Evolutionary conservation across 1,140 invertebrate genomes (phyloP), one percentile per base, ranked within the genome.

Genomic region (Ceratina australensis): DNA sequence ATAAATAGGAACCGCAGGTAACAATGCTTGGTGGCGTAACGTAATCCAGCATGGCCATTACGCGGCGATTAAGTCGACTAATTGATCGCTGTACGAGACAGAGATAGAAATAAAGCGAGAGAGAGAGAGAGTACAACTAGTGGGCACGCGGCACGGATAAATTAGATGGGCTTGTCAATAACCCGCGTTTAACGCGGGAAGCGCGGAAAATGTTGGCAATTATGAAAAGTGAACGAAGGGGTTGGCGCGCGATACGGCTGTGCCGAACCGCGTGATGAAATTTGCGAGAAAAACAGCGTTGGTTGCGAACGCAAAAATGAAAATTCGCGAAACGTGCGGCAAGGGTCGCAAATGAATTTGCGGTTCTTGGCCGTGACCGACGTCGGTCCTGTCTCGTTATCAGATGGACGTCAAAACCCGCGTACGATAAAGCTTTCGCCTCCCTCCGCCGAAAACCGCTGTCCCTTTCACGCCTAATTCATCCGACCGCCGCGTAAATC

Each of bases 151-250:
- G 69, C 79, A 72, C 65, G 57, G 82, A 82, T 85, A 79, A 85
- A 85, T 85, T 85, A 85, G 84, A 84, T 81, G 79, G 33, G 80
- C 57, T 72, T 82, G 84, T 74, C 84, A 85, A 85, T 85, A 84
- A 72, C 71, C 82, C 82, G 82, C 76, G 82, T 85, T n/a, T 85
- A 84, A 69, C 84, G 79, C 82, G 79, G 63, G 67, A 74, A 69
- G 66, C 75, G 80, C 79, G 82, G 79, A 82, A 85, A 85, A 84
- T 57, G 71, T 82, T 72, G 80, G 73, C 82, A 80, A 81, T 81
- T 81, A 85, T 84, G 79, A 81, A 81, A 84, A 84, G 74, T n/a
- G 52, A 57, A n/a, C 3, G 22, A 22, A n/a, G 18, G 4, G 22
- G 20, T 15, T 3, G 54, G 7, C 18, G n/a, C 16, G 16, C 16